Evolutionary conservation across 2,113 vertebrate species (phyloP).

Genomic region (Cromileptes altivelis): DNA sequence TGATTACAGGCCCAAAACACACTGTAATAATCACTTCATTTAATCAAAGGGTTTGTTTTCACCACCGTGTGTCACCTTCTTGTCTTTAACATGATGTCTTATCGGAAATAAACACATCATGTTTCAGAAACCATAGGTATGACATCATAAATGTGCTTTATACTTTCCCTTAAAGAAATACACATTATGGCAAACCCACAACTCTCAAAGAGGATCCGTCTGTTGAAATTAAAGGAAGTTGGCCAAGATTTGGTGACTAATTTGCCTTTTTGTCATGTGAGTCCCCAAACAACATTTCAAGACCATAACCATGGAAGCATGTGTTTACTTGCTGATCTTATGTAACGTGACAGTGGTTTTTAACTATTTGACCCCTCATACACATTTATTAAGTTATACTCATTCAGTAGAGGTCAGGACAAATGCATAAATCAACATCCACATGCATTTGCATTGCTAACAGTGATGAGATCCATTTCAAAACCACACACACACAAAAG

Average conservation of each 20-base stretch:
- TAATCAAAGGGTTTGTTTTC: neutral
- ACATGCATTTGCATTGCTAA: neutral
- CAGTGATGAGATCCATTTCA: neutral
- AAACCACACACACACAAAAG: conserved; percentile 6
- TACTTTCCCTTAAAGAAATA: neutral
- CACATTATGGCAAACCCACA: neutral
- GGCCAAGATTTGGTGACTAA: conserved; percentile 24
- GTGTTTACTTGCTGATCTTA: neutral
- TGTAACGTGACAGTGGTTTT: neutral
- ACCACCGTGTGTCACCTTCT: neutral
- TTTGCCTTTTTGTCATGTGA: neutral
- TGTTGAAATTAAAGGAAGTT: conserved; percentile 23
- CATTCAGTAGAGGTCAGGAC: neutral
- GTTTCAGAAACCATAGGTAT: neutral
- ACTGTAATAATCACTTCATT: neutral
- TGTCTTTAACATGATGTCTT: neutral
- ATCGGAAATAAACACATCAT: neutral
- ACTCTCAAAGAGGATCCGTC: neutral
- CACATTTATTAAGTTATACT: neutral
- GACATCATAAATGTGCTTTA: neutral
- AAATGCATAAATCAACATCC: neutral
- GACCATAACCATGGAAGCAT: neutral
- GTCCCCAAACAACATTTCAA: neutral
- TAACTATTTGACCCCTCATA: neutral
- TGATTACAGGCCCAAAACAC: too few species aligned